These are phyloP conservation scores for Taurulus bubalis DNA, from an alignment of 2,113 vertebrate genomes.

Conservation along the genomic window DNA sequence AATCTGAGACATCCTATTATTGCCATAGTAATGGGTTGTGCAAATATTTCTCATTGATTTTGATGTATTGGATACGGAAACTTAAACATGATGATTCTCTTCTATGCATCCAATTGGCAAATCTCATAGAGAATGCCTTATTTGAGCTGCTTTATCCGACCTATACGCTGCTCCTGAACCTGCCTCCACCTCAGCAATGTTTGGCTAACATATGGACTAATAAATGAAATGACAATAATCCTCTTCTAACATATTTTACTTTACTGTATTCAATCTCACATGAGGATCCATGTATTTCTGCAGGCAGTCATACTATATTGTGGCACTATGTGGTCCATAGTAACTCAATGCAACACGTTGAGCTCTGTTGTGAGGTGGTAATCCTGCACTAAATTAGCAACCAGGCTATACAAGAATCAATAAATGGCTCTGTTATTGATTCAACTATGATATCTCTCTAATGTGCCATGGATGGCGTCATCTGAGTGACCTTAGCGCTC, in stretches of 20 bases:
- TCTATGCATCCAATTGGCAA: too few species aligned
- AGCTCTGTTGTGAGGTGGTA: neutral
- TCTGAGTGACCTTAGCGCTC: slow-evolving; percentile 2
- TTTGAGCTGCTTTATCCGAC: too few species aligned
- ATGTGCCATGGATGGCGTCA: slow-evolving; percentile 8
- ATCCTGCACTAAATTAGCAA: slow-evolving; percentile 14
- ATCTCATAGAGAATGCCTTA: too few species aligned
- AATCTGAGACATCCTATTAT: neutral
- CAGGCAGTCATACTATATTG: neutral
- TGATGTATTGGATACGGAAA: neutral
- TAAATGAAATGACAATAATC: neutral
- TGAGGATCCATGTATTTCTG: neutral
- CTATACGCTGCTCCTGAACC: too few species aligned
- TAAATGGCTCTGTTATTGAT: slow-evolving; percentile 40
- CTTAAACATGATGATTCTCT: neutral
- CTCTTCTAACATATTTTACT: neutral
- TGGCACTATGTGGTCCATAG: neutral
- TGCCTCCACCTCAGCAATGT: too few species aligned
- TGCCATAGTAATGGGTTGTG: neutral
- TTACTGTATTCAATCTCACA: neutral
- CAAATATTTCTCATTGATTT: neutral
- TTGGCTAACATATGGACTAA: neutral
- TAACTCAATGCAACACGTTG: neutral
- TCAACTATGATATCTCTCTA: slow-evolving; percentile 26
- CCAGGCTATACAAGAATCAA: slow-evolving; percentile 13